A percentile compares a stretch with the other conserved stretches of the same genome.
Conservation (phyloP, 2,888 invertebrate genomes). For the Miltochrista miniata region DNA sequence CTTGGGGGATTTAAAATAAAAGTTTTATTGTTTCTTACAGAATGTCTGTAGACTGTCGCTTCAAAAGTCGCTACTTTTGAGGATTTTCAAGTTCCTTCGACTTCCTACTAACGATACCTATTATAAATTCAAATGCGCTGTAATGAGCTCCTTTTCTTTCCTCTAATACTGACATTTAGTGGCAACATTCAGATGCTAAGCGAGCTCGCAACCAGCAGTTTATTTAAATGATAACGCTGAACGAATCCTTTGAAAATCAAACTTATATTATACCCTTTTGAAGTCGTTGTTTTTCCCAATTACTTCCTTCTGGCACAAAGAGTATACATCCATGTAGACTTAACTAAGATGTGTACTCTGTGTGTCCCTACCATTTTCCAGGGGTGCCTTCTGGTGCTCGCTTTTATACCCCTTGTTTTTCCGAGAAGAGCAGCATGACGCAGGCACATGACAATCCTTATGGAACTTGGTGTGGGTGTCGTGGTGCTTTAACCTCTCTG, state of each 20-base stretch:
- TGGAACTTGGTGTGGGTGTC: no score
- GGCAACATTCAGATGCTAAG: slow-evolving; percentile 2
- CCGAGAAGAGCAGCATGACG: no score
- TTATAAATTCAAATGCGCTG: slow-evolving; percentile 13
- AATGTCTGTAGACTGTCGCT: neutral
- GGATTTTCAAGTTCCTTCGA: slow-evolving; percentile 6
- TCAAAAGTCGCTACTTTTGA: neutral
- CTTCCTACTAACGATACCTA: slow-evolving; percentile 10
- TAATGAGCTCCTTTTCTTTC: slow-evolving; percentile 7
- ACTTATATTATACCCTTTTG: no score
- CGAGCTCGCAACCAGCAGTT: slow-evolving; percentile 1
- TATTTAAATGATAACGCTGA: slow-evolving; percentile 5
- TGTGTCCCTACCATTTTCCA: no score
- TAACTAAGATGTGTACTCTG: no score
- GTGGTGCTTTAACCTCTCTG: no score
- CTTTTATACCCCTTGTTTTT: neutral
- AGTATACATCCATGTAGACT: no score
- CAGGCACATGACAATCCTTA: neutral
- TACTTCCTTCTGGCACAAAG: no score
- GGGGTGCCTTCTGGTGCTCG: no score
- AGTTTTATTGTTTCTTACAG: slow-evolving; percentile 15
- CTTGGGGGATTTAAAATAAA: slow-evolving; percentile 29
- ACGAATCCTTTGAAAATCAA: neutral
- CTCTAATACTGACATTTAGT: slow-evolving; percentile 11
- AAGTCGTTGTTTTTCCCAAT: no score